phyloP scores from a whole-genome alignment of 2,113 vertebrate species.

The Catagonus wagneri region DNA sequence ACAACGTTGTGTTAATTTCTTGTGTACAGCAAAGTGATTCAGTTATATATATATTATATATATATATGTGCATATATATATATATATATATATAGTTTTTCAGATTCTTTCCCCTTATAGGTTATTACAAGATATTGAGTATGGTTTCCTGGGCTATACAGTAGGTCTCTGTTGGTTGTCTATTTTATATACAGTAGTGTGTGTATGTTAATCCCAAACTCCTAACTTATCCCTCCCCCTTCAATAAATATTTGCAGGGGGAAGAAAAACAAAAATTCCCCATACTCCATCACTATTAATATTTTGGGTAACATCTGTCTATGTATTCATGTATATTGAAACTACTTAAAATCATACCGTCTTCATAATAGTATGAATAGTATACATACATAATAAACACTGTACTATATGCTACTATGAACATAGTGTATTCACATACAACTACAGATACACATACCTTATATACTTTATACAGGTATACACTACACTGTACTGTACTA shows the following conservation, averaged over 20 bases:
- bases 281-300: background rate
- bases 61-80: too few species aligned
- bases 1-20: too few species aligned
- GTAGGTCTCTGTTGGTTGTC: too few species aligned
- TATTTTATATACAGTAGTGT: too few species aligned
- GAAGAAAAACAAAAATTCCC: background rate
- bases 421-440: background rate
- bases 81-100: too few species aligned
- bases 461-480: rapidly evolving
- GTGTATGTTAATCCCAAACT: too few species aligned
- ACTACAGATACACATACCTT: background rate
- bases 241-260: background rate
- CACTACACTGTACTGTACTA: rapidly evolving
- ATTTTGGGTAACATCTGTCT: background rate
- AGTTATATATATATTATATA: too few species aligned
- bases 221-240: background rate
- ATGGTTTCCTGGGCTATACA: too few species aligned
- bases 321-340: background rate
- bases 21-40: too few species aligned
- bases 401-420: background rate
- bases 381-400: background rate
- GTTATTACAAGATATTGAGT: too few species aligned
- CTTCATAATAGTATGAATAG: too few species aligned
- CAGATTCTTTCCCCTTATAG: too few species aligned
- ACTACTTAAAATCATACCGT: background rate